Evolutionary conservation across 2,797 vertebrate species (phyloP), one percentile per base, ranked within the genome.

Genomic region (Rhinichthys osculus): DNA sequence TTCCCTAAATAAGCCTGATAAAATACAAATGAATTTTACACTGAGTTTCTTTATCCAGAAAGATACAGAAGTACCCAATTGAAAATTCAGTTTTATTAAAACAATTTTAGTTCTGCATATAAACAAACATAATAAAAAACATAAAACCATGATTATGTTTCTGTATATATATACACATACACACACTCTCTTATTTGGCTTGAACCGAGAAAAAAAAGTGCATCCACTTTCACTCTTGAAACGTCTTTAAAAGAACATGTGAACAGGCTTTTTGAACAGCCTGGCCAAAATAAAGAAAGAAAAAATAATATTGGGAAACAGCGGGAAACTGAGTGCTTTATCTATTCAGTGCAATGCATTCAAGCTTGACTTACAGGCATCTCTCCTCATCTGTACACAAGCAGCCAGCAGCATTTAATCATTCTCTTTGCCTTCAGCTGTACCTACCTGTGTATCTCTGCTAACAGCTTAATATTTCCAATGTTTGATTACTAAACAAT

Each of bases 131-230:
- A 5, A 59, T 33, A 59, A n/a, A 33, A 17, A 35, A 38, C 35
- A 66, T 50, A 33, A 83, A 66, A 69, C 2, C 33, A 59, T 50
- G 73, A 8, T 19, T 19, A 3, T 71, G 9, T 30, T 16, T 21
- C 21, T 27, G 5, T 47, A 38, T n/a, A 38, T n/a, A 38, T 38
- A 38, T 38, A 42, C 0, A 47, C 3, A 47, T 1, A 47, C 3
- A 44, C 3, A 44, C 3, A 47, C 44, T 9, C 67, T 71, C 27
- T 78, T 9, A 59, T 79, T 82, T 82, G 33, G 72, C 62, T 59
- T 85, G 40, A 78, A 84, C 57, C 0, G 5, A 62, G 27, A 27
- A 27, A 71, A 11, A 33, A 86, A 88, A 86, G 78, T 78, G 81
- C 66, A 80, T 80, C 30, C 35, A 80, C 84, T 38, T 83, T 23